These are phyloP conservation scores for Vespertilio murinus DNA, from an alignment of 2,797 vertebrate species.

Conservation along the genomic window DNA sequence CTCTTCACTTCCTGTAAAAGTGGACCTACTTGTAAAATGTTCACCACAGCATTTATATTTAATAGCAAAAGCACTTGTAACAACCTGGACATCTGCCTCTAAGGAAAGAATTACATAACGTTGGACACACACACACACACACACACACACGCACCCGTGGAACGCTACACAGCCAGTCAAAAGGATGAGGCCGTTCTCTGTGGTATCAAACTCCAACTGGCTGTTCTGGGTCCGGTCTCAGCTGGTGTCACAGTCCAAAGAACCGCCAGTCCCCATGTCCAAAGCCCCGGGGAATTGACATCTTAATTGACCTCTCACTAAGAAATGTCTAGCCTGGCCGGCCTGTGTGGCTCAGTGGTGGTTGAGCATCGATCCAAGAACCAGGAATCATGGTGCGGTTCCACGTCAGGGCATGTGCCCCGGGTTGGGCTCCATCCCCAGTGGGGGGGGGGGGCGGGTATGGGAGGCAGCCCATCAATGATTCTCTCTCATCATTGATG, in stretches of 20 bases:
- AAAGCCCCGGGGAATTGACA: background rate
- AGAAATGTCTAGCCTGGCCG: background rate
- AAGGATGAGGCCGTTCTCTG: background rate
- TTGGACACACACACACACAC: background rate
- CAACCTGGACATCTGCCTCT: background rate
- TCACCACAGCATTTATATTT: background rate
- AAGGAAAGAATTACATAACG: background rate
- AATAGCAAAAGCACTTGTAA: background rate
- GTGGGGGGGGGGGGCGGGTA: too few species aligned
- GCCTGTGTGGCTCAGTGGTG: too few species aligned
- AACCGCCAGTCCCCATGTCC: background rate
- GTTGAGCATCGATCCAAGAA: too few species aligned
- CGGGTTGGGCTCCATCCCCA: too few species aligned
- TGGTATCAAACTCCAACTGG: background rate
- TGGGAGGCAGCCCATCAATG: too few species aligned
- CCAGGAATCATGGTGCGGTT: too few species aligned
- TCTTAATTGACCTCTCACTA: background rate
- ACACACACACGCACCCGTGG: background rate
- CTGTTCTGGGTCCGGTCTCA: too few species aligned
- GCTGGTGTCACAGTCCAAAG: background rate
- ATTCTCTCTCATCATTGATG: too few species aligned
- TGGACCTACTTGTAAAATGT: background rate
- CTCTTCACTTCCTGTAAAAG: background rate
- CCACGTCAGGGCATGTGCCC: too few species aligned
- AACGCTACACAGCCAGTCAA: background rate